phyloP scores from a whole-genome alignment of 1,140 invertebrate species.

The Bilobella aurantiaca region DNA sequence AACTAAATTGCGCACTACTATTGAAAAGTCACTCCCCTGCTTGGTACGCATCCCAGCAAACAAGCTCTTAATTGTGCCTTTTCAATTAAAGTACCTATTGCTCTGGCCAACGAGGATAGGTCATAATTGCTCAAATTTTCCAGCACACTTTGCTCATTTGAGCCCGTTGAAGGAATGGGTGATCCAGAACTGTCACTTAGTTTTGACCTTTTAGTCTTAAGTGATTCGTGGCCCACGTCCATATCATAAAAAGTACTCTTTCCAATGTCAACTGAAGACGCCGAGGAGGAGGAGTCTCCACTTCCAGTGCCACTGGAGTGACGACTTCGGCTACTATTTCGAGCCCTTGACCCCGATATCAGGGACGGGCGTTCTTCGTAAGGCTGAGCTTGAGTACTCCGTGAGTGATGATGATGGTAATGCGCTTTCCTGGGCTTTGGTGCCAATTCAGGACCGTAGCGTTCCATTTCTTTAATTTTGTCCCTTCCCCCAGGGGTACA shows the following conservation, averaged over 20 bases:
- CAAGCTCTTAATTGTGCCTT: background rate
- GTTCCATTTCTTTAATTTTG: constrained; percentile 9
- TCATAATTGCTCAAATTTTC: constrained; percentile 4
- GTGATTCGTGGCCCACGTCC: too few relatives aligned
- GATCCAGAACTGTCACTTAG: too few relatives aligned
- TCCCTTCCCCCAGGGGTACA: constrained; percentile 17
- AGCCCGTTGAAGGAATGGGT: background rate
- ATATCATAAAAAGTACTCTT: background rate
- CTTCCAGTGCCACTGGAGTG: background rate
- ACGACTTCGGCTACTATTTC: background rate
- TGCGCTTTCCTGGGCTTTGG: background rate
- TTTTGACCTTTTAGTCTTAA: too few relatives aligned
- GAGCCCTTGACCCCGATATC: too few relatives aligned
- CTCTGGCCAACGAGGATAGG: background rate
- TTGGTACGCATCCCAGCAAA: background rate
- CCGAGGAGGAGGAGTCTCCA: background rate
- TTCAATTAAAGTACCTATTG: background rate
- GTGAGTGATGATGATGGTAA: too few relatives aligned
- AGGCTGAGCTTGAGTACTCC: too few relatives aligned
- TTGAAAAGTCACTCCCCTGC: background rate
- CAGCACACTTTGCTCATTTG: background rate
- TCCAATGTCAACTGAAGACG: background rate
- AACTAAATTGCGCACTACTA: background rate
- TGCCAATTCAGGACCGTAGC: constrained; percentile 13
- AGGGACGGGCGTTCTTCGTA: too few relatives aligned